Percentiles rank a stretch among this genome's conserved stretches.
Evolutionary conservation across 1,140 invertebrate species (phyloP).

Genomic region (Tetramorium parvispinum): DNA sequence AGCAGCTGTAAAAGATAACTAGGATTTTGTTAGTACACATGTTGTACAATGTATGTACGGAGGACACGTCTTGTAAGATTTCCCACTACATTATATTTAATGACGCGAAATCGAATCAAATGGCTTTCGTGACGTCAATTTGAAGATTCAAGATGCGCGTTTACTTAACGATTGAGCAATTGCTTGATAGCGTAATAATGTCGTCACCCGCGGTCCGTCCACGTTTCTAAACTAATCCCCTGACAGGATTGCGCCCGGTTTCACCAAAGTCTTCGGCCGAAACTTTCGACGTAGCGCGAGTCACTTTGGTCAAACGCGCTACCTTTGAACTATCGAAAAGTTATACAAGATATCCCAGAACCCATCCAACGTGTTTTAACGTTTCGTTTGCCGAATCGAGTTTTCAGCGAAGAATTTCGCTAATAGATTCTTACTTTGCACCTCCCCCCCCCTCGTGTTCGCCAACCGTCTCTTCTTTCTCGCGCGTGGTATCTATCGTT

Average conservation of each 20-base stretch:
- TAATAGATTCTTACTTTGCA: background rate
- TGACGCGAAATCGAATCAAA: slow-evolving; percentile 29
- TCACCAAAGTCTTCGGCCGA: slow-evolving; percentile 12
- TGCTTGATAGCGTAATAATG: slow-evolving; percentile 56
- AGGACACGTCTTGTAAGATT: background rate
- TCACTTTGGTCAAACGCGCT: background rate
- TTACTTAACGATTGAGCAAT: slow-evolving; percentile 60
- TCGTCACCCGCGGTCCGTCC: slow-evolving; percentile 18
- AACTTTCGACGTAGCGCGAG: slow-evolving; percentile 31
- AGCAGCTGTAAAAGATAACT: background rate
- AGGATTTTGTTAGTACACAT: too few relatives aligned
- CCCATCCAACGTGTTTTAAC: background rate
- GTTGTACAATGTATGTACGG: too few relatives aligned
- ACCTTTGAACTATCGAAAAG: background rate
- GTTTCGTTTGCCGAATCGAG: background rate
- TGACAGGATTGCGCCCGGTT: slow-evolving; percentile 36
- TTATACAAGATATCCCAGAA: background rate
- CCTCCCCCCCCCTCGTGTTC: background rate
- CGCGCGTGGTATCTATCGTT: background rate
- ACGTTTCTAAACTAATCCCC: slow-evolving; percentile 65
- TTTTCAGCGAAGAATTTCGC: background rate
- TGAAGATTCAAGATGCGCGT: background rate
- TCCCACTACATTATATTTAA: background rate
- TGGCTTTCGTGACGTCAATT: slow-evolving; percentile 25
- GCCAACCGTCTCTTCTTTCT: background rate